Conservation (phyloP, 2,888 invertebrate genomes). For the Cinara cedri region DNA sequence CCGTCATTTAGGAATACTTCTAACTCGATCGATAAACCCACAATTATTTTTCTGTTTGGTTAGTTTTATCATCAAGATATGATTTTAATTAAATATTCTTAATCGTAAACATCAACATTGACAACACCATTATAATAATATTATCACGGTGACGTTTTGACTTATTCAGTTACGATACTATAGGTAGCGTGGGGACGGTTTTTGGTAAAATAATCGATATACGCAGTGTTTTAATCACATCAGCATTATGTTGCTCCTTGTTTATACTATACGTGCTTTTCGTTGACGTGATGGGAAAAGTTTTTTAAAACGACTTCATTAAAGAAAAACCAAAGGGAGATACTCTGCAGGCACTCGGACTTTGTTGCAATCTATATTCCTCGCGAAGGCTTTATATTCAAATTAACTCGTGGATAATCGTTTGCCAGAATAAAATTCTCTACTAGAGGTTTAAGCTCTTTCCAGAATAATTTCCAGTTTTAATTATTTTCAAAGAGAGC, state of each 20-base stretch:
- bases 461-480: conserved; percentile 21
- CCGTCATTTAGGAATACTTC: no score
- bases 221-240: conserved; percentile 36
- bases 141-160: background rate
- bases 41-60: no score
- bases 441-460: conserved; percentile 20
- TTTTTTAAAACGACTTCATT: conserved; percentile 53
- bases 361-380: conserved; percentile 44
- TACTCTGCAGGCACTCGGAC: conserved; percentile 30
- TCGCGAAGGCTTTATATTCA: conserved; percentile 41
- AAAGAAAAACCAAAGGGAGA: conserved; percentile 22
- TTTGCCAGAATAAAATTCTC: conserved; percentile 41
- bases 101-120: no score
- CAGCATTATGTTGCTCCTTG: background rate
- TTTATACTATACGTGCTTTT: background rate
- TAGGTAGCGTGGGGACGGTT: background rate
- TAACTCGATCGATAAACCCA: no score
- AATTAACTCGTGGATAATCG: conserved; percentile 51
- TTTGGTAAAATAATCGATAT: conserved; percentile 46
- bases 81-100: no score
- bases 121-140: no score
- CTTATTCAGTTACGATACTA: conserved; percentile 12
- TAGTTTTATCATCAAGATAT: no score
- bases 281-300: conserved; percentile 52
- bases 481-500: conserved; percentile 46